Conservation (phyloP, 1,140 invertebrate species). For the Harpegnathos saltator region DNA sequence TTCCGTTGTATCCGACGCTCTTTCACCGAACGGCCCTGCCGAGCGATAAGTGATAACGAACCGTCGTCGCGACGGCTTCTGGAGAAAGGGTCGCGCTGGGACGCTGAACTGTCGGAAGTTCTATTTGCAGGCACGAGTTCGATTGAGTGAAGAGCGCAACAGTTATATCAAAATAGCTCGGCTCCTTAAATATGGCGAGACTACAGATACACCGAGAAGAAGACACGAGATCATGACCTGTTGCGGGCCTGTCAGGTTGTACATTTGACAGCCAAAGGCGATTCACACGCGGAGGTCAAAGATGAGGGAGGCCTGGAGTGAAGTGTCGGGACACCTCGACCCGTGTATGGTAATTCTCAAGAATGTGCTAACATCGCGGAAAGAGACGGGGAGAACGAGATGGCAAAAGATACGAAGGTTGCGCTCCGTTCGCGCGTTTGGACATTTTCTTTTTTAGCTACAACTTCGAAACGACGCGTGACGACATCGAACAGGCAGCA, state of each 20-base stretch:
- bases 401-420: constrained; percentile 20
- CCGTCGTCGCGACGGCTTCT: neutral
- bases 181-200: neutral
- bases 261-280: neutral
- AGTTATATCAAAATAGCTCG: neutral
- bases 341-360: constrained; percentile 16
- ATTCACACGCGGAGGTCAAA: neutral
- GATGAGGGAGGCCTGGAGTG: neutral
- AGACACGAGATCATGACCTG: neutral
- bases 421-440: constrained; percentile 20
- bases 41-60: constrained; percentile 18
- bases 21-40: neutral
- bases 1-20: neutral
- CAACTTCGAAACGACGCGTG: constrained; percentile 45
- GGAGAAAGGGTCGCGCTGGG: neutral
- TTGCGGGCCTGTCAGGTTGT: neutral
- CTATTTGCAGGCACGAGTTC: neutral
- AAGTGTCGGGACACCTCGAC: neutral
- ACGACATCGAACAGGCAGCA: constrained; percentile 63
- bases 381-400: neutral
- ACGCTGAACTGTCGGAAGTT: neutral
- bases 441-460: constrained; percentile 37
- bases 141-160: neutral
- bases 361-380: neutral
- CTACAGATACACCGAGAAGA: neutral